phyloP scores from a whole-genome alignment of 2,797 vertebrate species.

The Acanthornis magna region DNA sequence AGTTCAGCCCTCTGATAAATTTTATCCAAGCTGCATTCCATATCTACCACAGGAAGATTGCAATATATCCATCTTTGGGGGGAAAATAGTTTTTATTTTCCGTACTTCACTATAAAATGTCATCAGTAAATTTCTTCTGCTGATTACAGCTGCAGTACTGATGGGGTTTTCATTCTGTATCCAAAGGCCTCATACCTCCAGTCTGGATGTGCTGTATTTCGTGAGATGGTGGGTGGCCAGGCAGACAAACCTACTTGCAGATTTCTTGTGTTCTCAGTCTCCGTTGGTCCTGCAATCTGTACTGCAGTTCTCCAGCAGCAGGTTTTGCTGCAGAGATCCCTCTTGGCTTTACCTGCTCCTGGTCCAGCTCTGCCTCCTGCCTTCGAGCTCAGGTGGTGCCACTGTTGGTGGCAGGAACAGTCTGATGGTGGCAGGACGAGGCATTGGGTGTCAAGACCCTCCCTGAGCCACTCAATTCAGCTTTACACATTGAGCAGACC shows the following conservation, averaged over 20 bases:
- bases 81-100: background rate
- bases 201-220: background rate
- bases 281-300: background rate
- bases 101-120: background rate
- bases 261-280: background rate
- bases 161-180: background rate
- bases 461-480: background rate
- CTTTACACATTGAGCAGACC: background rate
- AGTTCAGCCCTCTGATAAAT: background rate
- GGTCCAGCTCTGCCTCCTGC: background rate
- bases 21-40: background rate
- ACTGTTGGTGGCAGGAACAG: accelerated
- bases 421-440: accelerated
- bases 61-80: background rate
- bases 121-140: background rate
- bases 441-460: accelerated
- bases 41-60: background rate
- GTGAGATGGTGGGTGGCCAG: background rate
- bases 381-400: accelerated
- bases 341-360: background rate
- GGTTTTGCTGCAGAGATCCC: background rate
- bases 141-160: background rate
- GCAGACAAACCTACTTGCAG: background rate
- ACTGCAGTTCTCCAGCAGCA: background rate
- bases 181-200: background rate